These are phyloP conservation scores for Zaprionus taronus DNA, from an alignment of 1,140 invertebrate species.

Conservation along the genomic window DNA sequence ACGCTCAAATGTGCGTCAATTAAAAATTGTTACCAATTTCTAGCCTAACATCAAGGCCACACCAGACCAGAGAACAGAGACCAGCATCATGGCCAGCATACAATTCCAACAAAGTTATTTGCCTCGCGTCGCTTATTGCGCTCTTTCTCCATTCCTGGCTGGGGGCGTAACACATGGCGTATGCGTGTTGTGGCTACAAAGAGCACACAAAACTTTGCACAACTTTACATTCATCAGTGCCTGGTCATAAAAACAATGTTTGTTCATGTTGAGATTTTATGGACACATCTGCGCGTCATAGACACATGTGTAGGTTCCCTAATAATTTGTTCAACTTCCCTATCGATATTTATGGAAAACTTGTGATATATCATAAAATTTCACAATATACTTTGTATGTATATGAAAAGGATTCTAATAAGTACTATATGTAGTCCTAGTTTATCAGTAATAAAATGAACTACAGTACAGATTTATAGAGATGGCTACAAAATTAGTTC, in stretches of 20 bases:
- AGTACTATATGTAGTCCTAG: background rate
- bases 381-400: background rate
- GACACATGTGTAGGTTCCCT: slow-evolving; percentile 16
- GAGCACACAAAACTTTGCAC: slow-evolving; percentile 55
- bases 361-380: slow-evolving; percentile 3
- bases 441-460: background rate
- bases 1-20: slow-evolving; percentile 34
- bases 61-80: background rate
- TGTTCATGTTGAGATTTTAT: slow-evolving; percentile 54
- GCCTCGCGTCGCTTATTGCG: slow-evolving; percentile 7
- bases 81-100: slow-evolving; percentile 7
- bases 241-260: slow-evolving; percentile 61
- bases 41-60: slow-evolving; percentile 31
- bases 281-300: slow-evolving; percentile 52
- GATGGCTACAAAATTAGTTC: too few relatives aligned
- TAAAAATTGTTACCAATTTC: slow-evolving; percentile 62
- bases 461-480: background rate
- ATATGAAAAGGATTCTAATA: background rate
- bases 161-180: slow-evolving; percentile 65
- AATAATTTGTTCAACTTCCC: slow-evolving; percentile 45
- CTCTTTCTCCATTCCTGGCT: slow-evolving; percentile 1
- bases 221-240: slow-evolving; percentile 73
- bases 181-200: slow-evolving; percentile 58
- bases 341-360: slow-evolving; percentile 19
- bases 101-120: background rate